Evolutionary conservation across 2,113 vertebrate species (phyloP).

Genomic region (Periophthalmodon schlosseri): DNA sequence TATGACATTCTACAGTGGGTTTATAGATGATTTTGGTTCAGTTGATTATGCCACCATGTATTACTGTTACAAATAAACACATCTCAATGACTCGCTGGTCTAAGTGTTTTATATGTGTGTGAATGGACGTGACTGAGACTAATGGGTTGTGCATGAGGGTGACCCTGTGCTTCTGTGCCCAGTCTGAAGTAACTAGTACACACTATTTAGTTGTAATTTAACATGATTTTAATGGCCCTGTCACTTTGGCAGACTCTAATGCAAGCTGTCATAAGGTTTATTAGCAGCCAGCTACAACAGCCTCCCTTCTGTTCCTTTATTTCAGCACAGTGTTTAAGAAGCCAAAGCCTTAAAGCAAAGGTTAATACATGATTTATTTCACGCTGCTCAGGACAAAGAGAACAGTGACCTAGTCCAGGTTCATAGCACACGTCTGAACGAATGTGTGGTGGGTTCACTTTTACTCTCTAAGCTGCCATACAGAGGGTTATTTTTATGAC

Average conservation of each 20-base stretch:
- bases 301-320: slow-evolving; percentile 2
- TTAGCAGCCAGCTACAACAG: slow-evolving; percentile 24
- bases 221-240: slow-evolving; percentile 57
- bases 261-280: slow-evolving; percentile 53
- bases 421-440: background rate
- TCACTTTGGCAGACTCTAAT: slow-evolving; percentile 51
- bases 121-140: slow-evolving; percentile 23
- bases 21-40: slow-evolving; percentile 86
- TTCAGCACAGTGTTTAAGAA: background rate
- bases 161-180: slow-evolving; percentile 46
- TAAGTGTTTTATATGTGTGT: slow-evolving; percentile 18
- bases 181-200: slow-evolving; percentile 34
- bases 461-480: background rate
- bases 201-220: slow-evolving; percentile 51
- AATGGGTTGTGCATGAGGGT: slow-evolving; percentile 53
- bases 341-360: background rate
- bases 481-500: background rate
- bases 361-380: slow-evolving; percentile 7
- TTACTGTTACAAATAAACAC: slow-evolving; percentile 98
- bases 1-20: slow-evolving; percentile 85
- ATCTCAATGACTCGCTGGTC: slow-evolving; percentile 72
- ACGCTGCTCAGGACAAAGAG: background rate
- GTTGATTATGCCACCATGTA: slow-evolving; percentile 96
- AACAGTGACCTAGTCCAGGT: background rate
- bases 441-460: background rate